Evolutionary conservation across 2,888 invertebrate genomes (phyloP), one percentile per base, ranked within the genome.

Genomic region (Seira musarum): DNA sequence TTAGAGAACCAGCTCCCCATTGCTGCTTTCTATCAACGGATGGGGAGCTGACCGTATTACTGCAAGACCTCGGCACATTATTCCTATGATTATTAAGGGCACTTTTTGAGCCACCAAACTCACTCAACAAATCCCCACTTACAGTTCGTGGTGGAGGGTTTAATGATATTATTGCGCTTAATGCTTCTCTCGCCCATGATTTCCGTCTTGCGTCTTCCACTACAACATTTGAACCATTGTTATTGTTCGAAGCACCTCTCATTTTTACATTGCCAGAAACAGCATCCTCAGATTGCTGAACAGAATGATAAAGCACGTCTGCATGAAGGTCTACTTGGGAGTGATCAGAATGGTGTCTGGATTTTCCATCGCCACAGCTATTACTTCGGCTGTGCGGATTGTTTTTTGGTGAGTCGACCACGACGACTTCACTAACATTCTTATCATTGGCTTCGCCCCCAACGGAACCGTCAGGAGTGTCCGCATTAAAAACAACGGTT

Each of bases 101-200:
- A 69, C 69, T 74, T 66, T 80, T 82, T 6, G 80, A 64, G n/a
- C 77, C 73, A 15, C 69, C 81, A 77, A 85, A 85, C 13, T 86
- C 86, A 49, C 63, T 73, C 8, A 63, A 46, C 30, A 72, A 15
- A 2, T 73, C 78, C 1, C 70, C 76, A 81, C 83, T 84, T 10
- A 81, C 70, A 10, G 84, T 80, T 22, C 84, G 70, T 5, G 85
- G 86, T 17, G 85, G 85, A 10, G 85, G 82, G 78, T 81, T 84
- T 13, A 86, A 69, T 17, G 80, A 83, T 60, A 83, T 85, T 24
- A 86, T 79, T 6, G 84, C 74, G 67, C 78, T 82, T 35, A 86
- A 72, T 2, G 86, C 86, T 60, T 85, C 86, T 46, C 81, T 78
- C 10, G 86, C 85, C 74, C 85, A 74, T 2, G 85, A 85, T 30